Conservation (phyloP, 1,140 invertebrate genomes). For the Lepidostoma basale region DNA sequence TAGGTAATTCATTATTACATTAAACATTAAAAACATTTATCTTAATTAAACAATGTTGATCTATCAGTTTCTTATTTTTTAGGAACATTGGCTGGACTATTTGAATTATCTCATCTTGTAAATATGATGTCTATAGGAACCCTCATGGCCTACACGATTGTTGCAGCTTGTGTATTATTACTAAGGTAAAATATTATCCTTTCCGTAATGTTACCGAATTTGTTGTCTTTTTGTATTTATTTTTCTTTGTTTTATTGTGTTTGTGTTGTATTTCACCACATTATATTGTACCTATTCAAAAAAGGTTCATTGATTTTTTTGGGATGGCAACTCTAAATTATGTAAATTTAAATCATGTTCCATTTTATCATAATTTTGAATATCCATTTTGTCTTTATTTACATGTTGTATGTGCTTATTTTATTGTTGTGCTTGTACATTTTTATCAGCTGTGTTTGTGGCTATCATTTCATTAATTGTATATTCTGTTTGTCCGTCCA, state of each 20-base stretch:
- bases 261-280: neutral
- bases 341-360: too few relatives aligned
- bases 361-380: too few relatives aligned
- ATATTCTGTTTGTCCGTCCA: neutral
- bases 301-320: too few relatives aligned
- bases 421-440: neutral
- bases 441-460: too few relatives aligned
- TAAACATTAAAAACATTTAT: too few relatives aligned
- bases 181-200: conserved; percentile 65
- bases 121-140: conserved; percentile 97
- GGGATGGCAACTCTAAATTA: too few relatives aligned
- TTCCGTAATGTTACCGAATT: neutral
- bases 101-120: conserved; percentile 86
- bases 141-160: conserved; percentile 89
- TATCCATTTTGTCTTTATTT: too few relatives aligned
- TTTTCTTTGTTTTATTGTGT: neutral
- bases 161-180: conserved; percentile 86
- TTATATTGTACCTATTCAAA: too few relatives aligned
- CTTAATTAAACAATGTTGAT: neutral
- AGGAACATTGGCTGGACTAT: conserved; percentile 85
- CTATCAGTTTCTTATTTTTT: conserved; percentile 24
- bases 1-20: conserved; percentile 52
- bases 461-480: too few relatives aligned
- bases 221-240: neutral
- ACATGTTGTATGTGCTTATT: neutral